Base-by-base conservation (phyloP, 2,113 vertebrate species). In the Gymnogyps californianus region DNA sequence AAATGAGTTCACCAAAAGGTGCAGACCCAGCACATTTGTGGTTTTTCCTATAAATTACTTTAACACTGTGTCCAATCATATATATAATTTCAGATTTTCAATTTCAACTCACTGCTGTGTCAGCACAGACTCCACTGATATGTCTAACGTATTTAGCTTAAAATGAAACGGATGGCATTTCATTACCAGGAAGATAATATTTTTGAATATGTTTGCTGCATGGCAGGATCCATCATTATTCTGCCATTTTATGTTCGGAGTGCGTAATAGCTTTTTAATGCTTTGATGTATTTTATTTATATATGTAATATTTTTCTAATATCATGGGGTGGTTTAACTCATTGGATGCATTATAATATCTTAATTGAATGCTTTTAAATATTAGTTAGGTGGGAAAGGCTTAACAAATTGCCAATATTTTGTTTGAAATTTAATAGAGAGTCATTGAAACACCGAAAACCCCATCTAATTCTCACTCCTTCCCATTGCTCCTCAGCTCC, bases 21-120 rank as follows among this genome's bases (percentile, higher is more conserved):
- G 98, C 98, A 99, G 98, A 98, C 98, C 98, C 98, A 99, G 98
- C 98, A 99, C 98, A 98, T 99, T 98, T 98, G 98, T 98, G 98
- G 98, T 97, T 98, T 98, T 98, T 98, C 98, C 98, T 98, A 98
- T 99, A 98, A 99, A 98, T 98, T 98, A 98, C 98, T 98, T 98
- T 98, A 99, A 98, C 98, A 98, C 98, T 98, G 98, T 98, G 98
- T 99, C 98, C 98, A 98, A 99, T 99, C 98, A 98, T 98, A 98
- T 99, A 98, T 98, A 98, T 98, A 98, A 98, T 99, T 98, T 99
- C 98, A 98, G 98, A 99, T 98, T 99, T 99, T 99, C 98, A 99
- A 99, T 99, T 99, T 99, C 98, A 98, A 98, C 98, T 98, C 97
- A 84, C 98, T 98, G 98, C 98, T 99, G 98, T 98, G 98, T 99